phyloP scores from a whole-genome alignment of 2,113 vertebrate genomes.

The Cottus gobio region DNA sequence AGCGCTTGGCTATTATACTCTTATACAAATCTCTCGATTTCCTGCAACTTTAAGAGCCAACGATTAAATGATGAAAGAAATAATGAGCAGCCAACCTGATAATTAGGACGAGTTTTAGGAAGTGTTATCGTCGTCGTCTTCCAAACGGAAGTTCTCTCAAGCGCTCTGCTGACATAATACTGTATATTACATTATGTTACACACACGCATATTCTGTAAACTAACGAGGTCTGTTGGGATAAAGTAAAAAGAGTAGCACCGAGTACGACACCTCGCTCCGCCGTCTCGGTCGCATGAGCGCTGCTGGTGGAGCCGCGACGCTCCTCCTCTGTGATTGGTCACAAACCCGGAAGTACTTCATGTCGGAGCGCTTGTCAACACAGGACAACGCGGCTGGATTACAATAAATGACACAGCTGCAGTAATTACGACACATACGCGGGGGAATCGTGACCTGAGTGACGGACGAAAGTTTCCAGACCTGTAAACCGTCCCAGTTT shows the following conservation, averaged over 20 bases:
- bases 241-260: background rate
- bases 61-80: background rate
- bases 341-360: constrained; percentile 62
- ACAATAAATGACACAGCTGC: constrained; percentile 12
- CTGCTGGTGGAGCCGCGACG: constrained; percentile 20
- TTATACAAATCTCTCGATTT: background rate
- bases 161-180: background rate
- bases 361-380: constrained; percentile 57
- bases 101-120: constrained; percentile 29
- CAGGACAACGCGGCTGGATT: constrained; percentile 72
- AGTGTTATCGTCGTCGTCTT: constrained; percentile 10
- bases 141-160: background rate
- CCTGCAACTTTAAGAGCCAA: background rate
- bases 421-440: constrained; percentile 65
- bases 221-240: background rate
- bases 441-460: constrained; percentile 29
- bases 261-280: background rate
- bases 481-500: background rate
- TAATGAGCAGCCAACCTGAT: constrained; percentile 33
- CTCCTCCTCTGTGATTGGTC: constrained; percentile 67
- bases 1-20: background rate
- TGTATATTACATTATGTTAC: background rate
- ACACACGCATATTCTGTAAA: background rate
- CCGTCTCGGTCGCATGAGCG: constrained; percentile 35
- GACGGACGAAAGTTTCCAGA: background rate